These are phyloP conservation scores for Tachysurus vachellii DNA, from an alignment of 2,113 vertebrate species.

Conservation along the genomic window DNA sequence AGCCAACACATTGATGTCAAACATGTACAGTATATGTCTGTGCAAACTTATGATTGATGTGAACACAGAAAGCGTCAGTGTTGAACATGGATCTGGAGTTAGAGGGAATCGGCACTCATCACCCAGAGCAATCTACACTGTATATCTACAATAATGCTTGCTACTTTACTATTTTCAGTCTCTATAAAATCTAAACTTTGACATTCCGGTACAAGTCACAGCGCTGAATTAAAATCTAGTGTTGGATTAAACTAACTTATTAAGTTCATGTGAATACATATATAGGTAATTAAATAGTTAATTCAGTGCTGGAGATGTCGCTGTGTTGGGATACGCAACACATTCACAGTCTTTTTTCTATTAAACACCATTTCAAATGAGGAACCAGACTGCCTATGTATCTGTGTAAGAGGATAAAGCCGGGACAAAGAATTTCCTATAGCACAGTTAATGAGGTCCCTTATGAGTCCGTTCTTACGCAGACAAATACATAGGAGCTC, in stretches of 20 bases:
- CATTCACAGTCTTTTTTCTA: not conserved
- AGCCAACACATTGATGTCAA: constrained; percentile 28
- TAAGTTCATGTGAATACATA: not conserved
- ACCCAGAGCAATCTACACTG: not conserved
- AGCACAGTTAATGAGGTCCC: constrained; percentile 46
- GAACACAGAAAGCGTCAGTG: not conserved
- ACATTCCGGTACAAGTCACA: not conserved
- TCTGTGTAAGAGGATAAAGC: constrained; percentile 29
- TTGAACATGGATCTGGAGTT: not conserved
- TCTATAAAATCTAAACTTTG: not conserved
- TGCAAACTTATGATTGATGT: not conserved
- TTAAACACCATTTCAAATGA: not conserved
- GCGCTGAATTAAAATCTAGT: not conserved
- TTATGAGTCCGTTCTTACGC: constrained; percentile 32
- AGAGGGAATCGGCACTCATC: not conserved
- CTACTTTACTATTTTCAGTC: not conserved
- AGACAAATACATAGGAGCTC: constrained; percentile 34
- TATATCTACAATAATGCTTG: not conserved
- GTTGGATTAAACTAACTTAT: not conserved
- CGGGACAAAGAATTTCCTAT: constrained; percentile 32
- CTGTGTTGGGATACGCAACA: not conserved
- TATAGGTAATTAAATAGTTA: not conserved
- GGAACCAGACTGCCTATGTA: constrained; percentile 29
- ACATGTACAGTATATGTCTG: constrained; percentile 6
- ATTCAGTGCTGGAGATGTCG: not conserved